These are phyloP conservation scores for Lophius piscatorius DNA, from an alignment of 2,113 vertebrate species.

Conservation along the genomic window DNA sequence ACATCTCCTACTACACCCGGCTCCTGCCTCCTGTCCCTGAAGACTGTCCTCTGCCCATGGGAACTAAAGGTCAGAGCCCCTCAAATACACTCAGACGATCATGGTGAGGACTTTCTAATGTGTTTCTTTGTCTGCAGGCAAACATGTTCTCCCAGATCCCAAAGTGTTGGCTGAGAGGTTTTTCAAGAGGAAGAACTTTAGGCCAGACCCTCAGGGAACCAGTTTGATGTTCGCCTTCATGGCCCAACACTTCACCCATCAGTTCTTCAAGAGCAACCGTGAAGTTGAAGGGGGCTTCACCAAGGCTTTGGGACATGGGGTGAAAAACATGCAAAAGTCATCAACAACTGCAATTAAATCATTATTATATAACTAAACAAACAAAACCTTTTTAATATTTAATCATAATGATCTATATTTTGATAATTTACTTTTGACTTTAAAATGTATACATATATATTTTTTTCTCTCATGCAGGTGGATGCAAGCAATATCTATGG, in stretches of 20 bases:
- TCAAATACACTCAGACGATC: background rate
- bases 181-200: slow-evolving; percentile 84
- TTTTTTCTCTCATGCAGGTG: slow-evolving; percentile 76
- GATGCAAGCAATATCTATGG: slow-evolving; percentile 93
- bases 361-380: background rate
- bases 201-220: slow-evolving; percentile 87
- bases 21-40: slow-evolving; percentile 88
- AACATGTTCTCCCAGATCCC: slow-evolving; percentile 84
- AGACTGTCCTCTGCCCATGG: slow-evolving; percentile 91
- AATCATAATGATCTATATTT: background rate
- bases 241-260: slow-evolving; percentile 97
- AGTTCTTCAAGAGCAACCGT: slow-evolving; percentile 93
- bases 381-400: background rate
- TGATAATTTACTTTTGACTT: background rate
- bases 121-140: slow-evolving; percentile 77
- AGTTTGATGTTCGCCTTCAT: slow-evolving; percentile 98
- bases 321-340: slow-evolving; percentile 66
- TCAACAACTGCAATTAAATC: background rate
- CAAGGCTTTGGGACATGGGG: slow-evolving; percentile 90
- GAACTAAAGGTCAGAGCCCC: slow-evolving; percentile 84
- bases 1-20: slow-evolving; percentile 90
- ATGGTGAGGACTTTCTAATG: background rate
- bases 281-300: slow-evolving; percentile 87
- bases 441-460: background rate
- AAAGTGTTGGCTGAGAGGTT: slow-evolving; percentile 80